These are phyloP conservation scores for Regulus satrapa DNA, from an alignment of 2,113 vertebrate genomes.

Conservation along the genomic window DNA sequence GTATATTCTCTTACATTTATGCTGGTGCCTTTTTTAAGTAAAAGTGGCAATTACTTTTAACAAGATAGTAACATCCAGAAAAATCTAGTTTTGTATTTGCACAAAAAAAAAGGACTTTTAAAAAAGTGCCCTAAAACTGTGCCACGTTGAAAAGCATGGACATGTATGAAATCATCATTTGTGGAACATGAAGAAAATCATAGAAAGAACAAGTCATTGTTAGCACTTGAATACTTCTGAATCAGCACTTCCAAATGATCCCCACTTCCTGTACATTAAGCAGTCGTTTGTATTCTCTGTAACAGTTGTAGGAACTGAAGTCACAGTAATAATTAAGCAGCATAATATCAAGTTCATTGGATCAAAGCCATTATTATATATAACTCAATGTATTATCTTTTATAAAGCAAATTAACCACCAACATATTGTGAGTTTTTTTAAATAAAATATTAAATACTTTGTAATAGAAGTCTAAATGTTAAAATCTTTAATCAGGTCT, in stretches of 20 bases:
- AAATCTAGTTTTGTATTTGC: constrained; percentile 29
- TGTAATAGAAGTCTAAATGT: neutral
- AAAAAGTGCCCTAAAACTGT: neutral
- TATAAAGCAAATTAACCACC: constrained; percentile 34
- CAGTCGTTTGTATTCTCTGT: neutral
- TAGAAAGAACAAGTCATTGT: constrained; percentile 22
- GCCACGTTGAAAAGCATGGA: neutral
- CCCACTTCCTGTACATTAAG: constrained; percentile 2
- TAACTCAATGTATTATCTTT: constrained; percentile 44
- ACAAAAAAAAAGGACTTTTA: neutral
- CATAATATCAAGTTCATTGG: constrained; percentile 15
- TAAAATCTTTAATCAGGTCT: neutral
- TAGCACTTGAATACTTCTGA: constrained; percentile 72
- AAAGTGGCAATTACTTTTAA: constrained; percentile 18
- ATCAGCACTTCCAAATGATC: constrained; percentile 63
- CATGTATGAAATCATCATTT: neutral
- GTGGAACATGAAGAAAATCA: neutral
- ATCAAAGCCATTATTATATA: constrained; percentile 43
- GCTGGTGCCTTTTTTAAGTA: constrained; percentile 39
- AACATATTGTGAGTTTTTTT: neutral
- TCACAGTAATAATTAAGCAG: constrained; percentile 35
- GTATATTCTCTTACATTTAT: neutral
- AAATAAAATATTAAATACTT: neutral
- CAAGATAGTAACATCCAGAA: constrained; percentile 3
- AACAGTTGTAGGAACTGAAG: constrained; percentile 43